Conservation (phyloP, 1,140 invertebrate genomes). For the Rhysida immarginata region DNA sequence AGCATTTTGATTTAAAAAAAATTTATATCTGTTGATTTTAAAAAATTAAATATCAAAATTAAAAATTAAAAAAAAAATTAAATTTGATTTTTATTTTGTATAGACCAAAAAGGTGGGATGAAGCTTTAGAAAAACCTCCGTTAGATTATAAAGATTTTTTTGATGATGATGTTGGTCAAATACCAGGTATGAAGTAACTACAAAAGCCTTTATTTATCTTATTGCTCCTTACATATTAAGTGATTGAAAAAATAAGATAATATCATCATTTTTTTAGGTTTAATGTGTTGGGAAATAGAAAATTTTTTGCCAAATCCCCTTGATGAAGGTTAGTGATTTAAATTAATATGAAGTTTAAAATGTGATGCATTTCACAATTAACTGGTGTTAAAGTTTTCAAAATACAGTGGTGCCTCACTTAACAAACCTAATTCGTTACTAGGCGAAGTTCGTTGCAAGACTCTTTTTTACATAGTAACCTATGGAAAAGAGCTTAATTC, state of each 20-base stretch:
- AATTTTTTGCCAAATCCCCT: slow-evolving; percentile 93
- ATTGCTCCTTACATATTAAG: background rate
- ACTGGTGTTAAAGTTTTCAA: too few relatives aligned
- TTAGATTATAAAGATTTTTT: slow-evolving; percentile 99
- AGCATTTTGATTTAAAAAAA: too few relatives aligned
- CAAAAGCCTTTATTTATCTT: background rate
- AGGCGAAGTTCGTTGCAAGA: too few relatives aligned
- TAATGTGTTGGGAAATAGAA: slow-evolving; percentile 95
- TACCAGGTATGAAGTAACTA: slow-evolving; percentile 39
- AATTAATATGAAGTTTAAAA: too few relatives aligned
- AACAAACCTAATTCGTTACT: too few relatives aligned
- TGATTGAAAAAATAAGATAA: too few relatives aligned
- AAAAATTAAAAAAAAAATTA: background rate
- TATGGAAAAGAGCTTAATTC: too few relatives aligned
- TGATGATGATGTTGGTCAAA: slow-evolving; percentile 89
- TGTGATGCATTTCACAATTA: too few relatives aligned
- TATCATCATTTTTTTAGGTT: slow-evolving; percentile 23
- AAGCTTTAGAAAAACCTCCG: slow-evolving; percentile 82
- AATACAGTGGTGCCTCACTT: too few relatives aligned
- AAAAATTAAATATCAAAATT: background rate
- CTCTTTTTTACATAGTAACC: too few relatives aligned
- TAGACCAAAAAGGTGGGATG: slow-evolving; percentile 59
- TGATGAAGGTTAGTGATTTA: slow-evolving; percentile 30
- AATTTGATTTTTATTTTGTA: slow-evolving; percentile 7
- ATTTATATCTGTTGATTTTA: background rate